A percentile compares a stretch with the other conserved stretches of the same genome.
Conservation (phyloP, 2,888 invertebrate genomes). For the Tinea trinotella region DNA sequence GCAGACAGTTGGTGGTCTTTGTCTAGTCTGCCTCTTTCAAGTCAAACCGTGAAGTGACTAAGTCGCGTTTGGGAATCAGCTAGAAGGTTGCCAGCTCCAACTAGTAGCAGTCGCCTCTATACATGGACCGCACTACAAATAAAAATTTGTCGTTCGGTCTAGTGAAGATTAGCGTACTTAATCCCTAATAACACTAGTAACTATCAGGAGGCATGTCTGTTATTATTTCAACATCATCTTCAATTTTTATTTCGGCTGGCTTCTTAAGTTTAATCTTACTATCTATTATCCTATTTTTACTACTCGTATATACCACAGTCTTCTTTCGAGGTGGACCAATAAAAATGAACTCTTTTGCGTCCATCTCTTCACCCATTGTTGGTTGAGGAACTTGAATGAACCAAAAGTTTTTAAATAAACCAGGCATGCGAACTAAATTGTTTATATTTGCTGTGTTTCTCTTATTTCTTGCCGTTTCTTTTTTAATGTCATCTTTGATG, state of each 20-base stretch:
- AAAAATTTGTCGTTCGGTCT: too few relatives aligned
- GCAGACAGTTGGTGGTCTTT: too few relatives aligned
- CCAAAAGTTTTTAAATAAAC: constrained; percentile 1
- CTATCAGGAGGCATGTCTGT: not conserved
- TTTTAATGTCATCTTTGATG: not conserved
- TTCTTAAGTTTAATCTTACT: not conserved
- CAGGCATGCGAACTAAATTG: not conserved
- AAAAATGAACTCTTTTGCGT: not conserved
- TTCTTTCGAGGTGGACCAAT: not conserved
- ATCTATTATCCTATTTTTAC: not conserved
- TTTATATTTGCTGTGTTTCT: not conserved
- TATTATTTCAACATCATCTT: not conserved
- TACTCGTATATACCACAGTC: not conserved
- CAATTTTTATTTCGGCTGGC: not conserved
- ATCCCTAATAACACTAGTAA: not conserved
- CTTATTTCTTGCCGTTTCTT: not conserved
- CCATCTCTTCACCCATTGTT: not conserved
- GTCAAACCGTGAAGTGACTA: too few relatives aligned
- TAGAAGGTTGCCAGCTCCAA: too few relatives aligned
- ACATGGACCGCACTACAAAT: too few relatives aligned
- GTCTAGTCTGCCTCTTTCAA: too few relatives aligned
- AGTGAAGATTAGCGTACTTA: too few relatives aligned
- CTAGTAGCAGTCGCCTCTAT: too few relatives aligned
- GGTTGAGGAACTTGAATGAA: not conserved
- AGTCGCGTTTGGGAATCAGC: too few relatives aligned